Conservation (phyloP, 2,113 vertebrate species). For the Columba janthina region DNA sequence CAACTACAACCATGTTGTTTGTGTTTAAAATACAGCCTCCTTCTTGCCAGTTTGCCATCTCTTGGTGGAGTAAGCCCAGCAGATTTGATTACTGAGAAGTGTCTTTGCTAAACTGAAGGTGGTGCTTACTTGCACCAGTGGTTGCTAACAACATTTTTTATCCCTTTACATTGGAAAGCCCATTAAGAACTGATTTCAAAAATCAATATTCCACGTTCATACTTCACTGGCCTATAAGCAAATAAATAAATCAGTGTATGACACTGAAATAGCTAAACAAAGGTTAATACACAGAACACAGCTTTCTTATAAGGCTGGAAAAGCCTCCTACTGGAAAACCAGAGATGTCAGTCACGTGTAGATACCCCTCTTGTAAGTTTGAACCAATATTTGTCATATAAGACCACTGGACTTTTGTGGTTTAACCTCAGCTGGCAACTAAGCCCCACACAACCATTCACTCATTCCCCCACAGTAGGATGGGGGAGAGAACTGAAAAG, state of each 20-base stretch:
- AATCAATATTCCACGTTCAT: background rate
- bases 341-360: background rate
- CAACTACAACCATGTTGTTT: background rate
- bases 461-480: background rate
- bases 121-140: rapidly evolving
- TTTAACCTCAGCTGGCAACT: background rate
- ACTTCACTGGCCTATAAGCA: background rate
- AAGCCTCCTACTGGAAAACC: background rate
- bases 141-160: background rate
- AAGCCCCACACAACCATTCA: rapidly evolving
- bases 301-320: background rate
- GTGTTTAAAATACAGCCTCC: background rate
- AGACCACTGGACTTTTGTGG: background rate
- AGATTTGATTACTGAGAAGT: background rate
- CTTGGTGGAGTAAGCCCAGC: background rate
- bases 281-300: background rate
- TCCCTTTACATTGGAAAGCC: background rate
- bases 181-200: background rate
- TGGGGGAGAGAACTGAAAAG: rapidly evolving
- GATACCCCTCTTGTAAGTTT: background rate
- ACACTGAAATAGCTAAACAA: background rate
- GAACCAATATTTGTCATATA: background rate
- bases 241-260: background rate
- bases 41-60: background rate
- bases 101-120: background rate